Percentiles rank a stretch among this genome's conserved stretches.
These are phyloP conservation scores for Blastobasis adustella DNA, from an alignment of 2,888 invertebrate genomes.

Conservation along the genomic window DNA sequence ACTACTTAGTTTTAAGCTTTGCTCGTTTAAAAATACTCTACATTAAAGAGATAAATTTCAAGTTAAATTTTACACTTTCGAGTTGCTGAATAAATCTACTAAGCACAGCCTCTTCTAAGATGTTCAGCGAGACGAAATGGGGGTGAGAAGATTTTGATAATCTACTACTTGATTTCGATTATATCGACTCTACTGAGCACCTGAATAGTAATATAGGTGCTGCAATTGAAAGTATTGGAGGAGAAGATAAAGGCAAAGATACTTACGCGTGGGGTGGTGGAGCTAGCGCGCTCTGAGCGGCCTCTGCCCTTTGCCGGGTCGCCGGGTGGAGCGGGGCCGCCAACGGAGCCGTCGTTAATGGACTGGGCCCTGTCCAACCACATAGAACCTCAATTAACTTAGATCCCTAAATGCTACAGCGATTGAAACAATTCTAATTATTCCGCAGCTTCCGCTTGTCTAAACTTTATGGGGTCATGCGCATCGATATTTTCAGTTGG, in stretches of 20 bases:
- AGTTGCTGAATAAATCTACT: constrained; percentile 1
- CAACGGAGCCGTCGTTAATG: constrained; percentile 53
- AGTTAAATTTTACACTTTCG: constrained; percentile 2
- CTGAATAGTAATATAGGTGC: too few relatives aligned
- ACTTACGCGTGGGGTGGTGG: constrained; percentile 69
- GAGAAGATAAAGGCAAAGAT: constrained; percentile 5
- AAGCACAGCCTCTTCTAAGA: constrained; percentile 30
- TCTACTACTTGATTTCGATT: not conserved
- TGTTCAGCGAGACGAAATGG: constrained; percentile 63
- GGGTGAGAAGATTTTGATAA: constrained; percentile 26
- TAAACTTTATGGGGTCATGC: too few relatives aligned
- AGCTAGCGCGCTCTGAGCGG: constrained; percentile 58
- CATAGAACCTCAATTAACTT: too few relatives aligned
- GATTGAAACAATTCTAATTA: too few relatives aligned
- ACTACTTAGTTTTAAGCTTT: too few relatives aligned
- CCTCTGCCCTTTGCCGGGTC: constrained; percentile 55
- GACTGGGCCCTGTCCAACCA: constrained; percentile 40
- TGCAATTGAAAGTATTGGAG: not conserved
- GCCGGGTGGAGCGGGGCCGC: constrained; percentile 63
- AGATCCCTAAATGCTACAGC: too few relatives aligned
- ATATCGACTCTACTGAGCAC: too few relatives aligned
- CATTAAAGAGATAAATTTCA: constrained; percentile 2
- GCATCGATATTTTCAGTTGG: too few relatives aligned
- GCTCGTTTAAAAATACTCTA: not conserved
- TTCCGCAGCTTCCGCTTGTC: too few relatives aligned